phyloP scores from a whole-genome alignment of 2,888 invertebrate species.

The Geotrupes spiniger region DNA sequence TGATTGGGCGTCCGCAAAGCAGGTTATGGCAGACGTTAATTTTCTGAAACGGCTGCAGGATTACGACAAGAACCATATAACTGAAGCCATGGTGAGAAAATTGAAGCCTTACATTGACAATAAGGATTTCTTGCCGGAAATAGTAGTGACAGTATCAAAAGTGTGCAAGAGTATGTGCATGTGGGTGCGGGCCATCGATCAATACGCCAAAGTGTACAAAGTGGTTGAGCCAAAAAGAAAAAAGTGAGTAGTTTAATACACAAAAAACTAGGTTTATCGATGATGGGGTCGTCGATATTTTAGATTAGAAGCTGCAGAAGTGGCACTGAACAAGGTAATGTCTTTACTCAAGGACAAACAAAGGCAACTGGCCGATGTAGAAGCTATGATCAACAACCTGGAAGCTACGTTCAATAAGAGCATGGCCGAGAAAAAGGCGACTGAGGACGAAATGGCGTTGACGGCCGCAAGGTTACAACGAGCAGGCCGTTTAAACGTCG shows the following conservation, averaged over 20 bases:
- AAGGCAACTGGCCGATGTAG: constrained; percentile 75
- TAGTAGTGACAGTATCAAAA: constrained; percentile 80
- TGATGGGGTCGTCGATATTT: constrained; percentile 14
- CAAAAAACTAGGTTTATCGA: not conserved
- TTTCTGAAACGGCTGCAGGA: constrained; percentile 80
- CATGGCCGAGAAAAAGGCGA: constrained; percentile 69
- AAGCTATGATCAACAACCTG: constrained; percentile 60
- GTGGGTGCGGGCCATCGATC: constrained; percentile 90
- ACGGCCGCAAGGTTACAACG: constrained; percentile 76
- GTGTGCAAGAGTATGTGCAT: constrained; percentile 88
- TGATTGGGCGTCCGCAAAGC: constrained; percentile 83
- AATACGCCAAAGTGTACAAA: constrained; percentile 81
- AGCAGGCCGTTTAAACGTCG: constrained; percentile 81
- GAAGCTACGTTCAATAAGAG: constrained; percentile 68
- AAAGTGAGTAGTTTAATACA: constrained; percentile 63
- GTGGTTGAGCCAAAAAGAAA: constrained; percentile 86
- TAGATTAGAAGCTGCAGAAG: constrained; percentile 75
- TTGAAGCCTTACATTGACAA: constrained; percentile 79
- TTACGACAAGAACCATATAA: constrained; percentile 84
- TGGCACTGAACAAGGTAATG: constrained; percentile 74
- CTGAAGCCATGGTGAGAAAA: constrained; percentile 72
- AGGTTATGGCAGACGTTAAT: constrained; percentile 75
- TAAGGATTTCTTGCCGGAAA: constrained; percentile 81
- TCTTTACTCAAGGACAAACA: constrained; percentile 75
- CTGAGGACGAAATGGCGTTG: constrained; percentile 71